Base-by-base conservation (phyloP, 2,113 vertebrate genomes). In the Archilochus colubris region DNA sequence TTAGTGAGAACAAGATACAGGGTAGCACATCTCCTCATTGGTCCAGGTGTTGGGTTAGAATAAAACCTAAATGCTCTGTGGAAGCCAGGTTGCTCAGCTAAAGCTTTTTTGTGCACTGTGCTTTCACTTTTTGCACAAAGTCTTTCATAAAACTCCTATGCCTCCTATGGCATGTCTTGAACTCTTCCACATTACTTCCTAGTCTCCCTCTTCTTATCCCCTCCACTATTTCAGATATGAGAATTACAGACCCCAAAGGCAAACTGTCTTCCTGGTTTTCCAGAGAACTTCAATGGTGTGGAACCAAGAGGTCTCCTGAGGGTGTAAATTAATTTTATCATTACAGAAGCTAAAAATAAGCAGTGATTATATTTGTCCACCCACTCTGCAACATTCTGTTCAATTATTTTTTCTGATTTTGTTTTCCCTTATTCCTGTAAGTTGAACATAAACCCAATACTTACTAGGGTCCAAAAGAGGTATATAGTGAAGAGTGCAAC, bases 401-500 rank as follows among this genome's bases (percentile, higher is more conserved):
- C 1, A 2, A 22, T 19, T 54, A 3, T 33, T 25, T 38, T 53
- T 57, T 15, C 44, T 50, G 2, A 0, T 30, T 73, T 73, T 10
- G 9, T n/a, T 69, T 40, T 23, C 38, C 48, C 24, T 68, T 31
- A 48, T 44, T 55, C 54, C 40, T 17, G 10, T 14, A 27, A 69
- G 19, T 54, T 50, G 48, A 68, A 74, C 0, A 76, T 27, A 68
- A 48, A 5, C 62, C 9, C 38, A 61, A 31, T 95, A 98, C 98
- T 98, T 97, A 98, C 98, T 67, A 98, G 95, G 80, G 98, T 98
- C 98, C 98, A 98, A 86, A 98, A 98, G 97, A 98, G 97, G 97
- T 98, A 98, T 98, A 98, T 98, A 59, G 98, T 98, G 97, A 98
- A 98, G 97, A 98, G 98, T 95, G 98, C 98, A 54, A 98, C 97